Evolutionary conservation across 2,113 vertebrate species (phyloP).

Genomic region (Xiphorhynchus elegans): DNA sequence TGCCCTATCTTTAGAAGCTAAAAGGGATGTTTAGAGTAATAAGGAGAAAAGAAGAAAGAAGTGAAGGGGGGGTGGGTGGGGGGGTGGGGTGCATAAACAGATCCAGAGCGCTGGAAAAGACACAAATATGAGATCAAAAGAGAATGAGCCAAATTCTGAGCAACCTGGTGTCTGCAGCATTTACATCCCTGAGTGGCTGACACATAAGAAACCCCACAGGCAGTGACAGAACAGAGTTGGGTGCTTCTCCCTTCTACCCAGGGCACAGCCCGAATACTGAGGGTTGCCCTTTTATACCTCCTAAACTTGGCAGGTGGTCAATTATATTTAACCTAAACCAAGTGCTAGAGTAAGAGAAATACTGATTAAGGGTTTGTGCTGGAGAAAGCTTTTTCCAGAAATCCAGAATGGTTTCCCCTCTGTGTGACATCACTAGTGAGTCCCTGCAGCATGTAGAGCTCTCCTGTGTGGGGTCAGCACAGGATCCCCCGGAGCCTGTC

Average conservation of each 20-base stretch:
- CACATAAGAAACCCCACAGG: background rate
- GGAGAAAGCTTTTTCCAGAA: background rate
- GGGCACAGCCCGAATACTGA: background rate
- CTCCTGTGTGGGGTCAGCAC: background rate
- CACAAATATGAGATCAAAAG: conserved; percentile 66
- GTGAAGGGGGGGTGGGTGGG: conserved; percentile 8
- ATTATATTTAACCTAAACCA: background rate
- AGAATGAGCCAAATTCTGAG: background rate
- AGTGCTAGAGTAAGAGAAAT: background rate
- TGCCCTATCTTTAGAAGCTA: conserved; percentile 62
- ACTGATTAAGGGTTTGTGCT: background rate
- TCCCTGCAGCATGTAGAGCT: background rate
- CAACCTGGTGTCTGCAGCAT: conserved; percentile 23
- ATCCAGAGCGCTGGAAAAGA: conserved; percentile 18
- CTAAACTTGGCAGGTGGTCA: background rate
- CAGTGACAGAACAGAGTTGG: background rate
- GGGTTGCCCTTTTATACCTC: background rate
- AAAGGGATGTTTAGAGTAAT: conserved; percentile 50
- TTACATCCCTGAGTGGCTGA: conserved; percentile 25
- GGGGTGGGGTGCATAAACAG: conserved; percentile 25
- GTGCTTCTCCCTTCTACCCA: background rate
- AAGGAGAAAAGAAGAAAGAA: conserved; percentile 25
- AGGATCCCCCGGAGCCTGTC: no score
- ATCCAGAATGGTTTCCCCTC: background rate
- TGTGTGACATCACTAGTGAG: fast-evolving